Evolutionary conservation across 2,113 vertebrate genomes (phyloP).

Genomic region (Nettapus auritus): DNA sequence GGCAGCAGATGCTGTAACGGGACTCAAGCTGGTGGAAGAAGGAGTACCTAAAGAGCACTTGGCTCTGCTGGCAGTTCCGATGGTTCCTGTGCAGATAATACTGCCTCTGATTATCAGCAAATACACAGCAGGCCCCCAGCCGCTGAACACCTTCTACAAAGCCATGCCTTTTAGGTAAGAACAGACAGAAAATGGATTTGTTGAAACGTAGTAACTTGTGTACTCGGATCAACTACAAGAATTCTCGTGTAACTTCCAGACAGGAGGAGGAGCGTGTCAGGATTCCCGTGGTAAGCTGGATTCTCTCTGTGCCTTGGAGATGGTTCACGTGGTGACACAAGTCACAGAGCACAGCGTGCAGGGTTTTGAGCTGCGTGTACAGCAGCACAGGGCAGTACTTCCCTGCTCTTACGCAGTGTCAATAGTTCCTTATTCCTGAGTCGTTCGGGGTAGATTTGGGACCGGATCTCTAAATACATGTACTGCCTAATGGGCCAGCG

Average conservation of each 20-base stretch:
- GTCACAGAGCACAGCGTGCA: background rate
- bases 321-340: background rate
- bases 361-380: background rate
- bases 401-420: background rate
- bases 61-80: slow-evolving; percentile 93
- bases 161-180: slow-evolving; percentile 94
- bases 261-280: background rate
- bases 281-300: background rate
- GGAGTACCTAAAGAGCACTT: slow-evolving; percentile 96
- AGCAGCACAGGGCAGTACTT: background rate
- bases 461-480: fast-evolving
- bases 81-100: slow-evolving; percentile 97
- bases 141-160: slow-evolving; percentile 93
- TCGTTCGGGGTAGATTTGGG: background rate
- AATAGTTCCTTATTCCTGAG: fast-evolving
- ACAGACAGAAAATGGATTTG: background rate
- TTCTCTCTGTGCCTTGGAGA: background rate
- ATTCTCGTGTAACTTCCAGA: background rate
- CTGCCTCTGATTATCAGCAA: slow-evolving; percentile 94
- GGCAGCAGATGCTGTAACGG: slow-evolving; percentile 95
- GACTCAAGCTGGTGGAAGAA: slow-evolving; percentile 94
- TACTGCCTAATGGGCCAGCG: background rate
- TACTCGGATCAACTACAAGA: background rate
- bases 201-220: fast-evolving
- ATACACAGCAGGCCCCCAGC: slow-evolving; percentile 94